Conservation (phyloP, 2,888 invertebrate genomes). For the Tenthredo mesomela region DNA sequence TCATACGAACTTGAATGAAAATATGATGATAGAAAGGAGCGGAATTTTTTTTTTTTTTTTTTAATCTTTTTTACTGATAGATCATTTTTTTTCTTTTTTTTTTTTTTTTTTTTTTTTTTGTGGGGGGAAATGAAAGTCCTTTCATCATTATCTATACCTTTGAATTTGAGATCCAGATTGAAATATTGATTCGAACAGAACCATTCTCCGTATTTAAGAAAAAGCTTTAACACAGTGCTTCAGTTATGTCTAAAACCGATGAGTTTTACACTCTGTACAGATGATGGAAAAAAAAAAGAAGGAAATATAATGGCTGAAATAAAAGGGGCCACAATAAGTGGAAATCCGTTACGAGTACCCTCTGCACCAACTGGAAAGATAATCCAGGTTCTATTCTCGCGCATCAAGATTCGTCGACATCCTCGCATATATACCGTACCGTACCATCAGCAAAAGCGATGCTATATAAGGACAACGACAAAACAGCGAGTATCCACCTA, state of each 20-base stretch:
- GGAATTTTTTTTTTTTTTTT: not conserved
- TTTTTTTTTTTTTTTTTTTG: not conserved
- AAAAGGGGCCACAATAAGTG: not conserved
- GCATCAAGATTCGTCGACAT: not conserved
- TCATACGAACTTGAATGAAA: not conserved
- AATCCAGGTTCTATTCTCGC: conserved; percentile 15
- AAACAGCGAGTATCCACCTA: conserved; percentile 1
- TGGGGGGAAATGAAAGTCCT: not conserved
- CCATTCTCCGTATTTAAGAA: not conserved
- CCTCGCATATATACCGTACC: not conserved
- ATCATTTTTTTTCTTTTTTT: not conserved
- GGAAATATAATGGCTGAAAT: not conserved
- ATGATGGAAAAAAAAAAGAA: not conserved
- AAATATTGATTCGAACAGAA: conserved; percentile 3
- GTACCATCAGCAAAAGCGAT: not conserved
- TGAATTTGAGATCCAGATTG: not conserved
- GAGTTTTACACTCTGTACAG: not conserved
- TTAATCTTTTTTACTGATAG: not conserved
- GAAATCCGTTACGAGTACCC: not conserved
- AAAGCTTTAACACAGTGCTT: not conserved
- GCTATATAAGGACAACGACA: not conserved
- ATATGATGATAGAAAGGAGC: not conserved
- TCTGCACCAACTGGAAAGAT: not conserved
- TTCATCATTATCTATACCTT: not conserved
- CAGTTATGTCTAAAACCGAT: not conserved